These are phyloP conservation scores for Gorsachius goisagi DNA, from an alignment of 2,113 vertebrate species.

Conservation along the genomic window DNA sequence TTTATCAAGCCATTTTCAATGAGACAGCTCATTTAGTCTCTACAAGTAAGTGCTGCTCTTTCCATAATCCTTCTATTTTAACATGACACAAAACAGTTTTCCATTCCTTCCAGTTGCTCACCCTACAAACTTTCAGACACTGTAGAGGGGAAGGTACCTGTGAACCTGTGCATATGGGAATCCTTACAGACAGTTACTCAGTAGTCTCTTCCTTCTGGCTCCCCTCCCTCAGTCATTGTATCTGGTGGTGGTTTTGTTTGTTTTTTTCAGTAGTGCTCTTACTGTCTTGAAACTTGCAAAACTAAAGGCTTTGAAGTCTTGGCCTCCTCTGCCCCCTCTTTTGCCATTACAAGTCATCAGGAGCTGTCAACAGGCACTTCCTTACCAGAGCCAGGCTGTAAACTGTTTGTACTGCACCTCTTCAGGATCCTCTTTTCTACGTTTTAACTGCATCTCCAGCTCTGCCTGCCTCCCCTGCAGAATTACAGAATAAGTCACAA, in stretches of 20 bases:
- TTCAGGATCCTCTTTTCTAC: conserved; percentile 82
- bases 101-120: not conserved
- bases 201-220: not conserved
- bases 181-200: not conserved
- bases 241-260: no score
- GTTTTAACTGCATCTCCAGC: conserved; percentile 89
- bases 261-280: not conserved
- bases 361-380: not conserved
- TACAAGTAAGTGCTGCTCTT: not conserved
- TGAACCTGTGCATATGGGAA: not conserved
- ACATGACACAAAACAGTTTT: not conserved
- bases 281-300: not conserved
- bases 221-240: not conserved
- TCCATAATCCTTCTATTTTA: not conserved
- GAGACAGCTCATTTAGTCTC: not conserved
- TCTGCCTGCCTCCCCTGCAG: conserved; percentile 89
- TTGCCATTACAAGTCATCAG: not conserved
- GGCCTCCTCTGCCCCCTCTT: not conserved
- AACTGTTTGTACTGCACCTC: conserved; percentile 87
- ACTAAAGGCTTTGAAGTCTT: not conserved
- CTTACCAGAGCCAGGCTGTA: conserved; percentile 95
- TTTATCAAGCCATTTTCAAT: not conserved
- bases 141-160: not conserved
- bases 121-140: not conserved
- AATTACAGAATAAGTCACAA: conserved; percentile 31